Percentiles rank a stretch among this genome's conserved stretches.
Conservation (phyloP, 2,113 vertebrate species). For the Bos javanicus region DNA sequence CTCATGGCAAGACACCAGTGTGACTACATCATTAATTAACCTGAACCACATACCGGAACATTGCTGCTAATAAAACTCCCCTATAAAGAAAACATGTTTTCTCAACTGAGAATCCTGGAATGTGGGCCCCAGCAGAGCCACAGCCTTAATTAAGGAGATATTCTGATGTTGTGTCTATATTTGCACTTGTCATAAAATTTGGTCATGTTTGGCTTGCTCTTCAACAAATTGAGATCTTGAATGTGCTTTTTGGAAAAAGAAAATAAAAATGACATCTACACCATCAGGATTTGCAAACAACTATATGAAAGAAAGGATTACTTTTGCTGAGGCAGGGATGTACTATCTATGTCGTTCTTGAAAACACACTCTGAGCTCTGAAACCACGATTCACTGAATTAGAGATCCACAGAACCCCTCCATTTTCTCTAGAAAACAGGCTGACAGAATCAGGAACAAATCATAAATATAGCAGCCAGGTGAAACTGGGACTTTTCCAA, state of each 20-base stretch:
- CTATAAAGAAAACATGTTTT: conserved; percentile 73
- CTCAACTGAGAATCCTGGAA: conserved; percentile 65
- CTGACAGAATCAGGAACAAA: conserved; percentile 28
- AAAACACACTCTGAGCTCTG: conserved; percentile 2
- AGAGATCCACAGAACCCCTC: not conserved
- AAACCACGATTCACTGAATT: not conserved
- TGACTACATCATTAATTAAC: conserved; percentile 74
- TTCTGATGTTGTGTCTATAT: conserved; percentile 39
- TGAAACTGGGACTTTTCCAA: conserved; percentile 4
- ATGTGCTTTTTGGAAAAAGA: conserved; percentile 15
- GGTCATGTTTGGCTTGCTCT: not conserved
- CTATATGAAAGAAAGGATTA: not conserved
- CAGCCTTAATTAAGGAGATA: conserved; percentile 57
- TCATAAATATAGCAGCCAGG: not conserved
- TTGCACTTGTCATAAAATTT: not conserved
- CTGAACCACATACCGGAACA: conserved; percentile 72
- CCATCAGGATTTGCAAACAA: not conserved
- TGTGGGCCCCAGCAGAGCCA: conserved; percentile 56
- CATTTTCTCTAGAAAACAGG: conserved; percentile 23
- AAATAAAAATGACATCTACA: not conserved
- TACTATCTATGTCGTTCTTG: not conserved
- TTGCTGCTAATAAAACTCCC: conserved; percentile 70
- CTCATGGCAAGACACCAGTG: conserved; percentile 62
- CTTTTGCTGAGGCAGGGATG: not conserved
- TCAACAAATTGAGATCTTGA: not conserved